Evolutionary conservation across 2,113 vertebrate genomes (phyloP).

Genomic region (Edolisoma coerulescens): DNA sequence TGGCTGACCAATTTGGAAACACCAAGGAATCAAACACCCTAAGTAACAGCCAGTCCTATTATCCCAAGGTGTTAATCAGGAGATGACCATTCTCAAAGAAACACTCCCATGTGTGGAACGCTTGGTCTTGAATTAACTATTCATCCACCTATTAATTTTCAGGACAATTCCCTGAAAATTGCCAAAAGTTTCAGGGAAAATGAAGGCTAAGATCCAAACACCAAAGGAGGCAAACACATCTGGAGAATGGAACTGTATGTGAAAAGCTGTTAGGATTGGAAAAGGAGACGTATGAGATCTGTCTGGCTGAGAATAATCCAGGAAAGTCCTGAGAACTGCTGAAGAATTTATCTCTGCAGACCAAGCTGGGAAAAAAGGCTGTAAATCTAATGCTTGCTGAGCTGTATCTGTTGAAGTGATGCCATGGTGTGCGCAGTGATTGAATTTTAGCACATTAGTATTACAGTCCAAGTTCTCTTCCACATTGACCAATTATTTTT

Average conservation of each 20-base stretch:
- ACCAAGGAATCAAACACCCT: not conserved
- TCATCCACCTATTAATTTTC: not conserved
- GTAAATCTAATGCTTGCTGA: slow-evolving; percentile 5
- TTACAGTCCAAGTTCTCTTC: not conserved
- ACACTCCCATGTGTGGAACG: fast-evolving
- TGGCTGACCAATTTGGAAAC: not conserved
- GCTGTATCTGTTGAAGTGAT: not conserved
- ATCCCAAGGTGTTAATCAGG: not conserved
- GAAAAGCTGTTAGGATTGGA: not conserved
- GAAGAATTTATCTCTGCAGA: not conserved
- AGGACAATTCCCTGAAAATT: not conserved
- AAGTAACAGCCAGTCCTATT: not conserved
- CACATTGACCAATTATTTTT: not conserved
- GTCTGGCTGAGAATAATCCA: not conserved
- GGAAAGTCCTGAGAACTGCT: not conserved
- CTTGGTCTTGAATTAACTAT: not conserved
- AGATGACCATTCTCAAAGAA: not conserved
- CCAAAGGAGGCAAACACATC: not conserved
- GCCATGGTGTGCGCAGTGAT: not conserved
- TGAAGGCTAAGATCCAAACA: not conserved
- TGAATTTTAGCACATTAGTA: slow-evolving; percentile 7
- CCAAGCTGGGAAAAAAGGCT: not conserved
- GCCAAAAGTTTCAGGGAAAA: not conserved
- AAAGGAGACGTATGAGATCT: not conserved
- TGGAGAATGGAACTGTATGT: not conserved